Evolutionary conservation across 2,888 invertebrate species (phyloP).

Genomic region (Lymantria monacha): DNA sequence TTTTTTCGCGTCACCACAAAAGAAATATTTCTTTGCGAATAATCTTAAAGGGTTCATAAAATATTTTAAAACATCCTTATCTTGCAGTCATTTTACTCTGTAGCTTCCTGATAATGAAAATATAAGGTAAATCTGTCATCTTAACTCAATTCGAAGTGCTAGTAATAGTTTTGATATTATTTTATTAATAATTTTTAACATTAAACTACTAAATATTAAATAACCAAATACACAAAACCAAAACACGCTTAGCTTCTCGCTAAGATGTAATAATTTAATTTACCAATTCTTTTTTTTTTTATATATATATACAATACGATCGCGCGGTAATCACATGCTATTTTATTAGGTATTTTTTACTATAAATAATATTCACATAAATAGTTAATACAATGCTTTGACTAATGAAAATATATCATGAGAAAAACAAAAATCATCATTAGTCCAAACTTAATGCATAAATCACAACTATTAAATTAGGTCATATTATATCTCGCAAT

Average conservation of each 20-base stretch:
- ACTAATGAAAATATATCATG: slow-evolving; percentile 20
- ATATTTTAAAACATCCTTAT: too few species aligned
- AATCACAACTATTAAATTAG: slow-evolving; percentile 4
- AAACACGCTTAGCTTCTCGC: slow-evolving; percentile 5
- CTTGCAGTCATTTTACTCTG: too few species aligned
- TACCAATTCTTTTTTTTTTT: slow-evolving; percentile 15
- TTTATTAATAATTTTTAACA: background rate
- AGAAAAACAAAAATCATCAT: slow-evolving; percentile 15
- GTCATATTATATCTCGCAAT: slow-evolving; percentile 12
- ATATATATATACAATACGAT: slow-evolving; percentile 22
- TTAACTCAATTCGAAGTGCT: background rate
- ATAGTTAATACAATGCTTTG: slow-evolving; percentile 20
- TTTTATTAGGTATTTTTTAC: slow-evolving; percentile 6
- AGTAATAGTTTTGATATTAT: background rate
- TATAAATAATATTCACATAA: slow-evolving; percentile 6
- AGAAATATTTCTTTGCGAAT: too few species aligned
- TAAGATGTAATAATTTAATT: slow-evolving; percentile 20
- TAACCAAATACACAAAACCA: background rate
- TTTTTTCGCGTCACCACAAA: too few species aligned
- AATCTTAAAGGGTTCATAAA: too few species aligned
- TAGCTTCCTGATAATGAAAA: too few species aligned
- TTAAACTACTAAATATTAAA: background rate
- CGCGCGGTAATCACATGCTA: slow-evolving; percentile 10
- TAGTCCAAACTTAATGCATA: slow-evolving; percentile 2
- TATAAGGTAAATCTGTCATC: background rate